phyloP scores from a whole-genome alignment of 2,888 invertebrate species.

The Hydraecia micacea region DNA sequence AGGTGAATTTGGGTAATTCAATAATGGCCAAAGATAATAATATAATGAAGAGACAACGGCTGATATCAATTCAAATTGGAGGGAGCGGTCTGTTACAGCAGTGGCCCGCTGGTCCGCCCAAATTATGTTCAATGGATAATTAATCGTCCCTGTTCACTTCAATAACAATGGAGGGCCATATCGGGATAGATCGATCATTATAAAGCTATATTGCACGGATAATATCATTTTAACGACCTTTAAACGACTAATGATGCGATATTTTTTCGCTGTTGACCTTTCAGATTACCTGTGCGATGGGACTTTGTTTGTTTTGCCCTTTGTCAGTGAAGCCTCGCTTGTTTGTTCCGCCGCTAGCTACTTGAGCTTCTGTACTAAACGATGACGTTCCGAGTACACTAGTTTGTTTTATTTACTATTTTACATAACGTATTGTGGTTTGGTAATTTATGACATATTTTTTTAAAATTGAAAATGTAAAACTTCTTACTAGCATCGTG shows the following conservation, averaged over 20 bases:
- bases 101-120: slow-evolving; percentile 83
- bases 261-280: slow-evolving; percentile 63
- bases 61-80: slow-evolving; percentile 79
- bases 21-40: slow-evolving; percentile 47
- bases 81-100: slow-evolving; percentile 79
- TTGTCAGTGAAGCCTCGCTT: slow-evolving; percentile 50
- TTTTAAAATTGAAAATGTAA: neutral
- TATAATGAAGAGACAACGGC: slow-evolving; percentile 71
- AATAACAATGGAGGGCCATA: slow-evolving; percentile 84
- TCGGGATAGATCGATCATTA: slow-evolving; percentile 80
- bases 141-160: slow-evolving; percentile 86
- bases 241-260: slow-evolving; percentile 62
- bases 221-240: slow-evolving; percentile 67
- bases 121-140: slow-evolving; percentile 90
- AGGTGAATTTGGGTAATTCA: slow-evolving; percentile 35
- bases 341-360: slow-evolving; percentile 36
- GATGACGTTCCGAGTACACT: slow-evolving; percentile 4
- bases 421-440: neutral
- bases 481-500: neutral
- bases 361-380: slow-evolving; percentile 31
- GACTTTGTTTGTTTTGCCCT: slow-evolving; percentile 59
- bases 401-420: slow-evolving; percentile 27
- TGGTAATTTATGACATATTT: neutral
- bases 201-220: slow-evolving; percentile 73
- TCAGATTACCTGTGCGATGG: slow-evolving; percentile 57